Evolutionary conservation across 2,113 vertebrate genomes (phyloP).

Genomic region (Lophotis ruficrista): DNA sequence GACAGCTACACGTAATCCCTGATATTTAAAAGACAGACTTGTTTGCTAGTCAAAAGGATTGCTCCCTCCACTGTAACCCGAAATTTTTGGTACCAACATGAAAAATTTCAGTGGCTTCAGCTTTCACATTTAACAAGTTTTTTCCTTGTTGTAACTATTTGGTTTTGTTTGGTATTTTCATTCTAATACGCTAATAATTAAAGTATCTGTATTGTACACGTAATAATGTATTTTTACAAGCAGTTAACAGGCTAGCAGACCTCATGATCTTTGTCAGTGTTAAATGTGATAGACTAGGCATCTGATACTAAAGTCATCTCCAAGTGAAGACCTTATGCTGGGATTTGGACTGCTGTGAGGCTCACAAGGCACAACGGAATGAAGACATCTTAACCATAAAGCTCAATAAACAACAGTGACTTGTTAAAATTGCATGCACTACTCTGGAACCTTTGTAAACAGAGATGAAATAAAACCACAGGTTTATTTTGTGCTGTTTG

Average conservation of each 20-base stretch:
- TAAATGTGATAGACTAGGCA: not conserved
- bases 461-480: conserved; percentile 67
- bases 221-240: conserved; percentile 26
- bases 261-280: conserved; percentile 29
- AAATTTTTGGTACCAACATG: not conserved
- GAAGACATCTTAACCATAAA: not conserved
- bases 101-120: conserved; percentile 23
- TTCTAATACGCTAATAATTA: conserved; percentile 57
- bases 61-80: not conserved
- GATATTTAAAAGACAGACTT: not conserved
- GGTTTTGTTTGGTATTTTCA: conserved; percentile 24
- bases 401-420: not conserved
- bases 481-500: conserved; percentile 48
- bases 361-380: not conserved
- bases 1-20: not conserved
- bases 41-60: not conserved
- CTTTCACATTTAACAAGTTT: not conserved
- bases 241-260: conserved; percentile 24
- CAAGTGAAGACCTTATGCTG: not conserved
- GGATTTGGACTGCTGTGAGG: not conserved
- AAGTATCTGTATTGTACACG: not conserved
- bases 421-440: conserved; percentile 66
- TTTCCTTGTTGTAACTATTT: not conserved
- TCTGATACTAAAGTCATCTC: not conserved
- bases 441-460: conserved; percentile 55